Percentiles rank a stretch among this genome's conserved stretches.
These are phyloP conservation scores for Timandra comae DNA, from an alignment of 2,888 invertebrate genomes.

Conservation along the genomic window DNA sequence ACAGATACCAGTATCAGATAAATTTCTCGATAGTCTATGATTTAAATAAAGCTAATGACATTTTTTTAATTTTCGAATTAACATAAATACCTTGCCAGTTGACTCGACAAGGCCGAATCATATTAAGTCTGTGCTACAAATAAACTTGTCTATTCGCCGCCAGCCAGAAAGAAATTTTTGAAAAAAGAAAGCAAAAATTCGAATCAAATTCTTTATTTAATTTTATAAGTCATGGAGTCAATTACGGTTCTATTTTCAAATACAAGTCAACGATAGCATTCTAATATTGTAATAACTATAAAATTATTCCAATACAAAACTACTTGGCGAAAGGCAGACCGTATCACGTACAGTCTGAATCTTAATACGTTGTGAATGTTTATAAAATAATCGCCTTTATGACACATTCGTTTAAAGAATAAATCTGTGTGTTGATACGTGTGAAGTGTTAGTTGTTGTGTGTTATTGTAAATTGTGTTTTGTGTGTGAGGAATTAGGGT, in stretches of 20 bases:
- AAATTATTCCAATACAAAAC: conserved; percentile 72
- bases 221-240: conserved; percentile 14
- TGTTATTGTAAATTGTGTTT: conserved; percentile 27
- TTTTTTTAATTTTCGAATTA: conserved; percentile 13
- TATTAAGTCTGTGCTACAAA: too few relatives aligned
- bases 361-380: conserved; percentile 41
- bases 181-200: too few relatives aligned
- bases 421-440: conserved; percentile 11
- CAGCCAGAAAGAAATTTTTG: too few relatives aligned
- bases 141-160: too few relatives aligned
- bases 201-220: not conserved
- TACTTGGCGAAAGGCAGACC: conserved; percentile 69
- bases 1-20: conserved; percentile 21
- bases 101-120: conserved; percentile 10
- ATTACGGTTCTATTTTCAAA: conserved; percentile 20
- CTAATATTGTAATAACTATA: conserved; percentile 71
- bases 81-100: conserved; percentile 8
- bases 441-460: conserved; percentile 9
- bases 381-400: conserved; percentile 33
- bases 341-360: conserved; percentile 65
- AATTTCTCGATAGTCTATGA: conserved; percentile 15
- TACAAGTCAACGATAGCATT: conserved; percentile 42
- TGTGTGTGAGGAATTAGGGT: conserved; percentile 23
- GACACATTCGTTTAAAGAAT: conserved; percentile 22
- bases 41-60: conserved; percentile 21